phyloP scores from a whole-genome alignment of 2,888 invertebrate species.

The Hartigia nigra region DNA sequence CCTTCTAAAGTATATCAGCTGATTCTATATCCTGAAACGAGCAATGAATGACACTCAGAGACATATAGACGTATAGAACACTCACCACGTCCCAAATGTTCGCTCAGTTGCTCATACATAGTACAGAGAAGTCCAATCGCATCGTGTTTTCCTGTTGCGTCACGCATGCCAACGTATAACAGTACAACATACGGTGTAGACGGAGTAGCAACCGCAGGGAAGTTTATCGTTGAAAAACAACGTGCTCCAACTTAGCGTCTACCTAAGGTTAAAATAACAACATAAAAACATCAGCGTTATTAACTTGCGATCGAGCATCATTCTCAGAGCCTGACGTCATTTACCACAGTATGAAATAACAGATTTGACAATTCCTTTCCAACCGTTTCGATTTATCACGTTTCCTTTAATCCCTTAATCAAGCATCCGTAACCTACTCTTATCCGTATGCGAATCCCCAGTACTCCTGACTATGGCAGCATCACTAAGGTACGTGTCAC shows the following conservation, averaged over 20 bases:
- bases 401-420: neutral
- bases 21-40: neutral
- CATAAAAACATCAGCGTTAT: neutral
- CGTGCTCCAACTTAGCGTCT: neutral
- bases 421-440: no score
- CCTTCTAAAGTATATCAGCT: neutral
- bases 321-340: neutral
- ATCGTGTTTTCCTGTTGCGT: constrained; percentile 57
- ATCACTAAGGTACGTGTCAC: neutral
- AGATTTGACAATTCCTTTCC: neutral
- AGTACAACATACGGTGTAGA: constrained; percentile 50
- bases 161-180: constrained; percentile 60
- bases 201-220: neutral
- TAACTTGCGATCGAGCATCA: neutral
- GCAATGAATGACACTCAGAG: neutral
- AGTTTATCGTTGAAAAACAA: neutral
- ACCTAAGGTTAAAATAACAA: neutral
- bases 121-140: constrained; percentile 43
- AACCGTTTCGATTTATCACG: neutral
- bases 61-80: neutral
- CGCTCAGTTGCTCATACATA: neutral
- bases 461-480: neutral
- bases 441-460: neutral
- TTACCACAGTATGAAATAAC: neutral
- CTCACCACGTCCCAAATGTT: neutral